Percentiles rank a stretch among this genome's conserved stretches.
These are phyloP conservation scores for Sinohyriopsis cumingii DNA, from an alignment of 2,888 invertebrate species.

Conservation along the genomic window DNA sequence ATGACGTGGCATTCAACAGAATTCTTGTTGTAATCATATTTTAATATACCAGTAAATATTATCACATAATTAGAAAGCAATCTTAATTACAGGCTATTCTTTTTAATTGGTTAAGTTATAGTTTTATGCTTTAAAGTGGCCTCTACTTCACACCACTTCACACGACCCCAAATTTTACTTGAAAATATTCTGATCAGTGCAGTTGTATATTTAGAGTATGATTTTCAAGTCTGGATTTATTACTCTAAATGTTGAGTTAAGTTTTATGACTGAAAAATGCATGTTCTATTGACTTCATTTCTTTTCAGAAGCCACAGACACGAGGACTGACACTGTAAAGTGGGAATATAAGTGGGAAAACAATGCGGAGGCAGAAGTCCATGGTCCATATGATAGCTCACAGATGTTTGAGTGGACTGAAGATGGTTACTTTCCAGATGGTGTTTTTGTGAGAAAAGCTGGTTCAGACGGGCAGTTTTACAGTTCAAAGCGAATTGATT, in stretches of 20 bases:
- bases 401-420: constrained; percentile 92
- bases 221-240: too few relatives aligned
- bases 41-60: too few relatives aligned
- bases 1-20: too few relatives aligned
- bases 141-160: too few relatives aligned
- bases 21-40: too few relatives aligned
- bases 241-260: background rate
- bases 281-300: background rate
- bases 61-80: too few relatives aligned
- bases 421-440: constrained; percentile 84
- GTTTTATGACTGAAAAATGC: background rate
- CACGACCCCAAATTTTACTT: too few relatives aligned
- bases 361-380: constrained; percentile 80
- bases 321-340: constrained; percentile 72
- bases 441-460: constrained; percentile 88
- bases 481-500: constrained; percentile 90
- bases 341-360: constrained; percentile 96
- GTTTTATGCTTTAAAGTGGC: too few relatives aligned
- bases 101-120: too few relatives aligned
- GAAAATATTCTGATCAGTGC: too few relatives aligned
- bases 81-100: too few relatives aligned
- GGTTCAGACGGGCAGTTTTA: constrained; percentile 84
- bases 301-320: constrained; percentile 7
- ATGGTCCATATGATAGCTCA: constrained; percentile 87
- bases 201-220: too few relatives aligned